Base-by-base conservation (phyloP, 2,113 vertebrate genomes). In the Onychorhynchus coronatus region DNA sequence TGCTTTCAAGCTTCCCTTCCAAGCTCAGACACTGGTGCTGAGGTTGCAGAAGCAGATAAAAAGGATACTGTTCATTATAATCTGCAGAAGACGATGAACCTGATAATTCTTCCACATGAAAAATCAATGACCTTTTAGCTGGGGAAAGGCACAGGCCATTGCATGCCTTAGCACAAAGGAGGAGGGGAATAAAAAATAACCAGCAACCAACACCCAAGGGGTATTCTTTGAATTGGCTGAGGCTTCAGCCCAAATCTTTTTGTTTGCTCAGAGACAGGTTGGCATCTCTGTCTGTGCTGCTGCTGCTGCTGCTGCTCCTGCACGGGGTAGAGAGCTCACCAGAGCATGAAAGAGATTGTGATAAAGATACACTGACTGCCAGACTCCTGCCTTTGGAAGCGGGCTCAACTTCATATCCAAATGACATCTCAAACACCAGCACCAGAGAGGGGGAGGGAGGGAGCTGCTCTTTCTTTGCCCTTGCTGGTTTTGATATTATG, bases 351-450 rank as follows among this genome's bases (percentile, higher is more conserved):
- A 95, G 89, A 96, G 85, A 93, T 58, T 58, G 91, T 95, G 95
- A 97, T 96, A 94, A 95, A 97, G 96, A 97, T 85, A 66, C 94
- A 96, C 76, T 85, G 91, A 33, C 89, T 96, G 93, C 94, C 93
- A 94, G 92, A 68, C 94, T 95, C 85, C 76, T 88, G 96, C 59
- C 58, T 67, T 55, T 76, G 89, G 82, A 86, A 97, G 61, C 42
- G 47, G 89, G 47, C 82, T 92, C 78, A 75, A 35, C 66, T 91
- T 95, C 92, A 44, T 30, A 92, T 37, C 52, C 12, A 37, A 70
- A 74, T 83, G 71, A 92, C 91, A 94, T 89, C 91, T 94, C 92
- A 91, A 88, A 92, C 82, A 66, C 46, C 52, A 90, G 47, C 74
- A 46, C n/a, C 78, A 85, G 35, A 42, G 27, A 76, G 23, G 5